These are phyloP conservation scores for Hyaena hyaena DNA, from an alignment of 2,113 vertebrate species.

Conservation along the genomic window DNA sequence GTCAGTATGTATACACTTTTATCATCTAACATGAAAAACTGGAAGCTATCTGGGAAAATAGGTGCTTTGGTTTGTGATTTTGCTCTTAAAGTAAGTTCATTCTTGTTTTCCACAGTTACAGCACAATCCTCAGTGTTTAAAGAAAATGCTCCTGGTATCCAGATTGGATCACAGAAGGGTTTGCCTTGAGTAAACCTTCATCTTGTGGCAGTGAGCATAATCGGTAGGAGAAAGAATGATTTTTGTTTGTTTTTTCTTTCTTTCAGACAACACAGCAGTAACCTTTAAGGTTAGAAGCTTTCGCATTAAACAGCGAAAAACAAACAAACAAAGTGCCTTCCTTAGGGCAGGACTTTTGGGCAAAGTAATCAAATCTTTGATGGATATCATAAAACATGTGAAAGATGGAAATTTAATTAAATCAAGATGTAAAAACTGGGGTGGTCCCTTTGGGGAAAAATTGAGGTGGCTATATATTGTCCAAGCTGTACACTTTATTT, in stretches of 20 bases:
- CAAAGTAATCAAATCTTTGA: slow-evolving; percentile 15
- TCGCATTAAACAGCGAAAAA: slow-evolving; percentile 41
- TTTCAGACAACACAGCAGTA: not conserved
- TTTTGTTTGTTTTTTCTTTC: slow-evolving; percentile 3
- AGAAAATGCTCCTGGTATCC: not conserved
- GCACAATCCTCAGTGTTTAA: not conserved
- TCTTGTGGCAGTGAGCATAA: slow-evolving; percentile 58
- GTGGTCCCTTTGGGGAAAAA: not conserved
- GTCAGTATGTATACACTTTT: not conserved
- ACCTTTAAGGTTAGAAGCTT: not conserved
- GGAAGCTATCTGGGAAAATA: not conserved
- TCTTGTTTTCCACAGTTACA: not conserved
- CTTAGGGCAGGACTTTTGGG: not conserved
- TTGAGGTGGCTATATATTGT: not conserved
- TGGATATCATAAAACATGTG: not conserved
- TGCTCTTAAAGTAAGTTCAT: not conserved
- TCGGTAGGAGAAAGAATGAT: slow-evolving; percentile 38
- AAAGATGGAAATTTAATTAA: slow-evolving; percentile 9
- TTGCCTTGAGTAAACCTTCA: slow-evolving; percentile 60
- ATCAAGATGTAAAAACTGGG: not conserved
- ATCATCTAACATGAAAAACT: not conserved
- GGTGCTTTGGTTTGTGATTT: not conserved
- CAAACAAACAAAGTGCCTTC: not conserved
- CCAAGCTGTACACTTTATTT: not conserved
- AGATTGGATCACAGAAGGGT: not conserved